Conservation (phyloP, 2,797 vertebrate genomes). For the Linurgus olivaceus region DNA sequence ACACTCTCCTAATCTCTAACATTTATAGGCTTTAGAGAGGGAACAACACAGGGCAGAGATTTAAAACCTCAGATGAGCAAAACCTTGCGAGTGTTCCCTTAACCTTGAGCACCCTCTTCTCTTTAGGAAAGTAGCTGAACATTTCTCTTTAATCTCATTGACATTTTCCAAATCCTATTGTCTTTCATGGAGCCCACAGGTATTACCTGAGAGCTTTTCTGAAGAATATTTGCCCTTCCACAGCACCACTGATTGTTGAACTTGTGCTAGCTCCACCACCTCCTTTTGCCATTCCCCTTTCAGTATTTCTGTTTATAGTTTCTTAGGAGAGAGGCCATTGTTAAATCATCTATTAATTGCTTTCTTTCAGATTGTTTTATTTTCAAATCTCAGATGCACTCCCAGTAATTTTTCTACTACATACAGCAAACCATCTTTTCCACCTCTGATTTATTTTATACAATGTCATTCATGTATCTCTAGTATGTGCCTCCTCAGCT, state of each 20-base stretch:
- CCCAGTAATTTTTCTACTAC: not conserved
- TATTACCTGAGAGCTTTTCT: not conserved
- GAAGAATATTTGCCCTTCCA: not conserved
- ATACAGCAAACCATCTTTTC: not conserved
- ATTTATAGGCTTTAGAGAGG: not conserved
- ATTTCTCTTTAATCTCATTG: not conserved
- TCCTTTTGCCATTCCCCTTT: not conserved
- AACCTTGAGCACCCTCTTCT: not conserved
- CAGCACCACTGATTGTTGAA: not conserved
- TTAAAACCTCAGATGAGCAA: not conserved
- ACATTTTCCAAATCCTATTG: conserved; percentile 12
- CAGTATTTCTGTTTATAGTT: not conserved
- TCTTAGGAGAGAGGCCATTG: not conserved
- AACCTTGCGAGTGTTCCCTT: not conserved
- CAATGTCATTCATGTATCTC: not conserved
- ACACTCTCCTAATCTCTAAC: not conserved
- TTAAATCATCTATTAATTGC: not conserved
- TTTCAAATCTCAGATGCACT: not conserved
- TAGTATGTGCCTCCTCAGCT: not conserved
- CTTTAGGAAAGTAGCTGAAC: not conserved
- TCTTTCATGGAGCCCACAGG: not conserved
- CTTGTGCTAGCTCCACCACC: not conserved
- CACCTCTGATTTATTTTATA: not conserved
- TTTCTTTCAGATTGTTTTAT: not conserved
- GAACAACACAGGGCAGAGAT: not conserved